A percentile compares a stretch with the other conserved stretches of the same genome.
These are phyloP conservation scores for Neomorphus geoffroyi DNA, from an alignment of 2,797 vertebrate genomes.

Conservation along the genomic window DNA sequence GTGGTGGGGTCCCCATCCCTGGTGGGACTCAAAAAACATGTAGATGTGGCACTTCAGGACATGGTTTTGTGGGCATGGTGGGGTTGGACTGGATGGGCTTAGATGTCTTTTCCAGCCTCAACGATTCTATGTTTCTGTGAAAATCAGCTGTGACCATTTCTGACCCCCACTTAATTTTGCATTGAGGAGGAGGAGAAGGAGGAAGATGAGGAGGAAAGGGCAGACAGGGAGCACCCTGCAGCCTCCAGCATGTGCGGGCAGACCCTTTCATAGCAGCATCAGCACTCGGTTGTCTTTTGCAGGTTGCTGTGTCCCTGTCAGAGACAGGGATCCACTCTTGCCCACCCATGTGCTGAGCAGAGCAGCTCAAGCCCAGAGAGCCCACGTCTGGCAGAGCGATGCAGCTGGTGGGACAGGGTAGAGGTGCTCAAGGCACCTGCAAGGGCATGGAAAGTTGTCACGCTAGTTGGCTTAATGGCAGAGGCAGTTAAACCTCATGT, in stretches of 20 bases:
- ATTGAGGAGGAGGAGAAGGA: neutral
- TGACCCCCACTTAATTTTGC: neutral
- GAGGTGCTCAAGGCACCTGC: neutral
- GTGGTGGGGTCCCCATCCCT: no score
- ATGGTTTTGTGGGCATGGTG: no score
- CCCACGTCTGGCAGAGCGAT: no score
- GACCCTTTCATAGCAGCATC: neutral
- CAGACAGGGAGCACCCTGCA: neutral
- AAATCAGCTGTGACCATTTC: neutral
- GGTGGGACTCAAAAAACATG: no score
- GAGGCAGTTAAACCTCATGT: neutral
- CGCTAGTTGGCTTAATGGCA: neutral
- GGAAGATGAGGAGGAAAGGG: neutral
- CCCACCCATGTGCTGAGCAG: no score
- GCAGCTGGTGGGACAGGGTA: fast-evolving
- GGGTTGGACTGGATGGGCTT: no score
- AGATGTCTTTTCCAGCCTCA: no score
- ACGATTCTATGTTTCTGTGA: no score
- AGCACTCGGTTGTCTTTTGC: neutral
- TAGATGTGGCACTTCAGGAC: no score
- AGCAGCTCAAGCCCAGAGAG: no score
- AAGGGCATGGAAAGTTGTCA: no score
- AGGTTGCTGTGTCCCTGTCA: neutral
- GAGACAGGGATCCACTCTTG: neutral
- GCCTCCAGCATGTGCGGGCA: neutral